Percentiles rank a stretch among this genome's conserved stretches.
Conservation (phyloP, 1,140 invertebrate genomes). For the Babylonia areolata region DNA sequence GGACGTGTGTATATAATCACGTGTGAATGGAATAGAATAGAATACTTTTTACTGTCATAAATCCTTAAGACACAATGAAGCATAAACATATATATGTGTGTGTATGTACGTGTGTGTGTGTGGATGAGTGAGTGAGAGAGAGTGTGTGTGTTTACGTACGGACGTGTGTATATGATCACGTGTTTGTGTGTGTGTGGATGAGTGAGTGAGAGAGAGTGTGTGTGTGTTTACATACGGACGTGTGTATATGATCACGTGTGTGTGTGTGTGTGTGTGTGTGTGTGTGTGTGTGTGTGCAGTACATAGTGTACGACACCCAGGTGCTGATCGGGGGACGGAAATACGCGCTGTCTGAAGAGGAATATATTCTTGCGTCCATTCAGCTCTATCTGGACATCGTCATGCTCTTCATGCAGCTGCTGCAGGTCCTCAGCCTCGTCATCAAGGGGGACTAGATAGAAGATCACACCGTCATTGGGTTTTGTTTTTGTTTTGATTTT, state of each 20-base stretch:
- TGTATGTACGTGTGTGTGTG: neutral
- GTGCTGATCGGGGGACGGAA: neutral
- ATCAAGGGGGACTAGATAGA: too few species aligned
- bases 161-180: neutral
- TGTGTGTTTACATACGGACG: neutral
- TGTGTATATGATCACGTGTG: neutral
- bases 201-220: too few species aligned
- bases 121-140: neutral
- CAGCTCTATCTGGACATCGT: slow-evolving; percentile 13
- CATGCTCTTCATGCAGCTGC: neutral
- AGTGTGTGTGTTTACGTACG: slow-evolving; percentile 1
- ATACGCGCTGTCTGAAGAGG: neutral
- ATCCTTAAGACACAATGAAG: too few species aligned
- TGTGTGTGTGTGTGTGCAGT: neutral
- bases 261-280: too few species aligned
- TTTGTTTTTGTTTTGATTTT: too few species aligned
- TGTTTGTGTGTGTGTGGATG: too few species aligned
- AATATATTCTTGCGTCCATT: neutral
- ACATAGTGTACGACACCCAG: slow-evolving; percentile 16
- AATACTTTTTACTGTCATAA: too few species aligned
- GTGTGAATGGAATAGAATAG: too few species aligned
- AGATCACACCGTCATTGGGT: too few species aligned
- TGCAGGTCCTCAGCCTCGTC: neutral
- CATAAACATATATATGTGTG: too few species aligned
- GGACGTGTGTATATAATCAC: too few species aligned